Conservation (phyloP, 2,113 vertebrate genomes). For the Aptenodytes forsteri region DNA sequence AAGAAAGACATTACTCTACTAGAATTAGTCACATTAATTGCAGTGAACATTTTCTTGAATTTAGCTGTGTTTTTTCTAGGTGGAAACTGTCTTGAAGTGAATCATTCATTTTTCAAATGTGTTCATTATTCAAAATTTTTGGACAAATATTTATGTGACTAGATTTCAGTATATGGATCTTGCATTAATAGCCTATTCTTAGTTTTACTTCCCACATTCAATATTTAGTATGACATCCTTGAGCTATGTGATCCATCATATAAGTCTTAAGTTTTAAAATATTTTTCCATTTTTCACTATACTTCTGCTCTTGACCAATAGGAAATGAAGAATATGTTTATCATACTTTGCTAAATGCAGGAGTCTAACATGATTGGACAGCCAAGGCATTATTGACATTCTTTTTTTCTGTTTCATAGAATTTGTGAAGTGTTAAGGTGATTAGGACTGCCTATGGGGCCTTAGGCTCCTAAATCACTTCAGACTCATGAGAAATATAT, state of each 20-base stretch:
- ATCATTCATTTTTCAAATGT: not conserved
- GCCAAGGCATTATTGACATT: not conserved
- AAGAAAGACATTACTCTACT: not conserved
- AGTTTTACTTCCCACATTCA: not conserved
- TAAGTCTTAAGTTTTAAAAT: not conserved
- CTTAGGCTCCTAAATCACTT: not conserved
- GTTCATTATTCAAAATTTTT: not conserved
- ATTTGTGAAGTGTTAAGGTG: not conserved
- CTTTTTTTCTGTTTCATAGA: not conserved
- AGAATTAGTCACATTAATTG: not conserved
- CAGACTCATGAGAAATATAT: not conserved
- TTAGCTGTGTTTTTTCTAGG: not conserved
- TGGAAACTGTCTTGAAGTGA: not conserved
- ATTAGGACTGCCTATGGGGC: not conserved
- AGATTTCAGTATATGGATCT: not conserved
- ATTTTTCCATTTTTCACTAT: not conserved
- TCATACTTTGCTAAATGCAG: not conserved
- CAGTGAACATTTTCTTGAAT: not conserved
- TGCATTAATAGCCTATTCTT: not conserved
- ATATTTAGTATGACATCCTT: not conserved
- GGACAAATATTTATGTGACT: not conserved
- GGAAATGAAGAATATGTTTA: not conserved
- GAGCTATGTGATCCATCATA: not conserved
- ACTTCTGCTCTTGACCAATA: not conserved
- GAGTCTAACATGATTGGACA: not conserved